Evolutionary conservation across 2,113 vertebrate species (phyloP), one percentile per base, ranked within the genome.

Genomic region (Oenanthe melanoleuca): DNA sequence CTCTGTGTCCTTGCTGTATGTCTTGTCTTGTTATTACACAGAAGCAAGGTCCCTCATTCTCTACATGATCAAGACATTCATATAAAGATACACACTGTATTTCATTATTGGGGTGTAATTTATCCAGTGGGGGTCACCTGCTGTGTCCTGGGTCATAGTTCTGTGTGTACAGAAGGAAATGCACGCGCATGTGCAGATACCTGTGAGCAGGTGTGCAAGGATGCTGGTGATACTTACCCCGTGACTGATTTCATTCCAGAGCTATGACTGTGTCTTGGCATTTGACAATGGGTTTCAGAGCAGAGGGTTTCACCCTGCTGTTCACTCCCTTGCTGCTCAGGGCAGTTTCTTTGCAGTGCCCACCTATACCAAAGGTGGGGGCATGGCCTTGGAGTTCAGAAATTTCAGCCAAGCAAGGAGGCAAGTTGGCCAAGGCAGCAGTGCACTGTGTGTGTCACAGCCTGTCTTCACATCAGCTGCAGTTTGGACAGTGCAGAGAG

Each of bases 401-500:
- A 69, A 47, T 77, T 31, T 64, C 18, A 7, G 6, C 6, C 4
- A 33, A 1, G 18, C 4, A 60, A 37, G 8, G 15, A 50, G 20
- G 11, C 4, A 31, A 0, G 2, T 8, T 11, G 14, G 16, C 20
- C 31, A 38, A 56, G 45, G 26, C 50, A 89, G 55, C 45, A 56
- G 34, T 1, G 1, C 16, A 14, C 12, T 25, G 11, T 9, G 2
- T 25, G 8, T 8, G 7, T 25, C 67, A 69, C 25, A 80, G 11
- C 6, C 14, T 1, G 0, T n/a, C 24, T 44, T 49, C 21, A 29
- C 1, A 10, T 10, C 0, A 0, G 18, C n/a, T 57, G 5, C 29
- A 29, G 16, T 40, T 56, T 9, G 49, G 26, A 24, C 3, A 21
- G 10, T 15, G 14, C 23, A 34, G 12, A 65, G 14, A 49, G 13